phyloP scores from a whole-genome alignment of 2,888 invertebrate species.

The Limnephilus lunatus region DNA sequence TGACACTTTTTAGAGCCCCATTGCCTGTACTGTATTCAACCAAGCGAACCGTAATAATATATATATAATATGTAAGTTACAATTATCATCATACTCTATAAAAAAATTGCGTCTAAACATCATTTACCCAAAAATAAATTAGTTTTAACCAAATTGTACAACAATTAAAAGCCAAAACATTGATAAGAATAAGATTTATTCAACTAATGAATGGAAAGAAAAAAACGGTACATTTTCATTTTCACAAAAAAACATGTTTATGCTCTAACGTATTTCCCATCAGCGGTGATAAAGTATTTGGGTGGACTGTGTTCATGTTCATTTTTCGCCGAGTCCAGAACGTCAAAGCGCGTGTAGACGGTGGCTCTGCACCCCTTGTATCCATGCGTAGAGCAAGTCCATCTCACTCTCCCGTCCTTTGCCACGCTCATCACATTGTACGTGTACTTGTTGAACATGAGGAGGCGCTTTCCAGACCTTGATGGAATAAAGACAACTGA shows the following conservation, averaged over 20 bases:
- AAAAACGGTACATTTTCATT: not conserved
- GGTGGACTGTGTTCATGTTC: constrained; percentile 45
- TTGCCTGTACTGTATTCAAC: not conserved
- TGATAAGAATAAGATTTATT: not conserved
- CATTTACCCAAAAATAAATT: not conserved
- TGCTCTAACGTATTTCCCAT: constrained; percentile 20
- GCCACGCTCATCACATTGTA: constrained; percentile 11
- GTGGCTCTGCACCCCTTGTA: constrained; percentile 35
- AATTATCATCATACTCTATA: no score
- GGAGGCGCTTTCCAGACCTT: constrained; percentile 17
- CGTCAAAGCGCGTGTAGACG: not conserved
- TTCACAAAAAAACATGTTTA: not conserved
- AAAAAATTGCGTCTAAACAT: not conserved
- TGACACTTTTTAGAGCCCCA: not conserved
- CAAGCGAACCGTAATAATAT: no score
- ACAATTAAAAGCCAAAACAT: not conserved
- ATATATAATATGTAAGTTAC: no score
- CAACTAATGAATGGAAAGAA: not conserved
- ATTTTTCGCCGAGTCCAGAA: constrained; percentile 14
- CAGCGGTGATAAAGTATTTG: constrained; percentile 4
- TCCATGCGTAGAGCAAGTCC: constrained; percentile 50
- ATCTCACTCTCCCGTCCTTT: not conserved
- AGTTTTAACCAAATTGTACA: not conserved
- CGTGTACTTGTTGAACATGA: constrained; percentile 35
- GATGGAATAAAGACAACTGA: constrained; percentile 21